Evolutionary conservation across 2,113 vertebrate genomes (phyloP).

Genomic region (Brienomyrus brachyistius): DNA sequence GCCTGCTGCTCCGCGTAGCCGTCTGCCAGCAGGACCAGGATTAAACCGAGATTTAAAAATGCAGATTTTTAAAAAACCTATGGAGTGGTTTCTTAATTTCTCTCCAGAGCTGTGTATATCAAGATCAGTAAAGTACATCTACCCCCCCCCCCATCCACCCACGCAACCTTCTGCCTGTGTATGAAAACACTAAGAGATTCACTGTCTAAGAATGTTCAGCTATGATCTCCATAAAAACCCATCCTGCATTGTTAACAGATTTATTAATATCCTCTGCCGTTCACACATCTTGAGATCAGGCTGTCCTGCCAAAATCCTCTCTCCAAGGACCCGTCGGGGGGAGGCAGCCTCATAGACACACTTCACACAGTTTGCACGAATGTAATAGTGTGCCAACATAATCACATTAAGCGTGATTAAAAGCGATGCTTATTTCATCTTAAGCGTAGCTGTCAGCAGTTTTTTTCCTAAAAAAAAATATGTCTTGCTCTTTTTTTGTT

Average conservation of each 20-base stretch:
- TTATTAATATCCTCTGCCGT: not conserved
- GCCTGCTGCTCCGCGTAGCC: not conserved
- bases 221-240: not conserved
- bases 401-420: not conserved
- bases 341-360: not conserved
- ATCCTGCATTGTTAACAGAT: not conserved
- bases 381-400: not conserved
- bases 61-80: not conserved
- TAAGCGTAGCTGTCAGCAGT: not conserved
- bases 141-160: not conserved
- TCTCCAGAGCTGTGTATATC: not conserved
- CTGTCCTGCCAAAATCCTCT: not conserved
- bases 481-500: not conserved
- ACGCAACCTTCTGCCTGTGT: not conserved
- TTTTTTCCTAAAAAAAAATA: not conserved
- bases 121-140: not conserved
- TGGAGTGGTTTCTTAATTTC: not conserved
- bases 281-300: not conserved
- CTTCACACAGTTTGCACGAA: not conserved
- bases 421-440: not conserved
- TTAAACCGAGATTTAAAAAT: not conserved
- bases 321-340: not conserved
- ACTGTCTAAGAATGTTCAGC: not conserved
- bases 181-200: not conserved
- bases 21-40: not conserved